Percentiles rank a stretch among this genome's conserved stretches.
Evolutionary conservation across 2,888 invertebrate genomes (phyloP).

Genomic region (Sinotaia quadrata): DNA sequence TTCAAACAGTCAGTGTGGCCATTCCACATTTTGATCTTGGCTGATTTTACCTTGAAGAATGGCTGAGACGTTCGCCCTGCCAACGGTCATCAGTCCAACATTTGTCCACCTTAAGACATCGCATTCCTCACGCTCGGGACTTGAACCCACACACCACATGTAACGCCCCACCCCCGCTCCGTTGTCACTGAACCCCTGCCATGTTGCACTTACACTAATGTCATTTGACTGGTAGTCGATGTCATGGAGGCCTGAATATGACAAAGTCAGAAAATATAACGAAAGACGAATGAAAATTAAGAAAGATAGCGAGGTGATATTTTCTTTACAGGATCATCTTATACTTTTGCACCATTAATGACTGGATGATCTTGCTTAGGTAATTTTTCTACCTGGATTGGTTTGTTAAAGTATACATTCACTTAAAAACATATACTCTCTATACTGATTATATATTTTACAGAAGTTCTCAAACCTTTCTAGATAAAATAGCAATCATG

Average conservation of each 20-base stretch:
- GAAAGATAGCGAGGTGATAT: too few species aligned
- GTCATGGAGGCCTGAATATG: conserved; percentile 13
- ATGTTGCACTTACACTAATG: conserved; percentile 18
- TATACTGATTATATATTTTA: too few species aligned
- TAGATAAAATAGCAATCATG: too few species aligned
- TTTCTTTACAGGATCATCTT: too few species aligned
- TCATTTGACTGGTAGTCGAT: conserved; percentile 9
- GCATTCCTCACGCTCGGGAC: conserved; percentile 21
- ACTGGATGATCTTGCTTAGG: too few species aligned
- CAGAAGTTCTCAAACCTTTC: too few species aligned
- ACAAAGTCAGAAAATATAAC: not conserved
- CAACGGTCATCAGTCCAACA: conserved; percentile 38
- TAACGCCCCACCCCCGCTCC: conserved; percentile 41
- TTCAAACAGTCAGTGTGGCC: too few species aligned
- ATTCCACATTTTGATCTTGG: too few species aligned
- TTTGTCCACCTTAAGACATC: conserved; percentile 32
- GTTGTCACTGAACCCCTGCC: conserved; percentile 40
- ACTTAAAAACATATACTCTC: too few species aligned
- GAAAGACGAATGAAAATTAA: not conserved
- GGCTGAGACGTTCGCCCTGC: conserved; percentile 20
- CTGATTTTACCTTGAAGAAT: conserved; percentile 29
- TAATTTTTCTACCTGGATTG: too few species aligned
- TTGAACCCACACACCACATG: conserved; percentile 40
- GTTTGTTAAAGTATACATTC: too few species aligned
- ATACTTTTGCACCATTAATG: too few species aligned